Percentiles rank a stretch among this genome's conserved stretches.
Evolutionary conservation across 2,113 vertebrate genomes (phyloP).

Genomic region (Pterocles orientalis): DNA sequence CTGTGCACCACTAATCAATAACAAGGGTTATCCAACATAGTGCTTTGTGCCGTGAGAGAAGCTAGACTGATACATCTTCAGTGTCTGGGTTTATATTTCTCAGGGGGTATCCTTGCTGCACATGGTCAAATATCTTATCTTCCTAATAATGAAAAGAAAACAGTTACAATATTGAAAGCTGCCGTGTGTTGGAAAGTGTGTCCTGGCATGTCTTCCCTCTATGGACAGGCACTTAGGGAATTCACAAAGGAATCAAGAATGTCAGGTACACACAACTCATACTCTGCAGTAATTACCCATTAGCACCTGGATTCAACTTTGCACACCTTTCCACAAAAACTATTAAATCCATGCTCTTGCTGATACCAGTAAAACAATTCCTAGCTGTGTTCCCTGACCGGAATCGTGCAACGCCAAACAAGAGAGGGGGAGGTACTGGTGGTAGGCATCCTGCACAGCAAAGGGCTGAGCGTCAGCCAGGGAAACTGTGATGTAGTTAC

Average conservation of each 20-base stretch:
- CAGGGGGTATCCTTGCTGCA: background rate
- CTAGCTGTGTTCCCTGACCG: background rate
- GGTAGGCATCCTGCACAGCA: background rate
- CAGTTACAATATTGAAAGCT: background rate
- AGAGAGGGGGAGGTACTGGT: fast-evolving
- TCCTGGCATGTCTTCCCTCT: background rate
- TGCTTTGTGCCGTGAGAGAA: background rate
- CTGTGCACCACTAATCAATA: fast-evolving
- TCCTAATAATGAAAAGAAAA: background rate
- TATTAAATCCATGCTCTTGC: fast-evolving
- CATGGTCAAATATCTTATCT: background rate
- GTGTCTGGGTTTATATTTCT: background rate
- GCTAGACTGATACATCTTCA: background rate
- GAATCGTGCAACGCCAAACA: fast-evolving
- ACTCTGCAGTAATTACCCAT: background rate
- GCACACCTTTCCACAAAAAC: background rate
- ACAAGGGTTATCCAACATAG: background rate
- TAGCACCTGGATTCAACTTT: background rate
- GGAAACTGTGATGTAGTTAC: background rate
- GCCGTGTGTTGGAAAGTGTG: background rate
- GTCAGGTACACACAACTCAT: fast-evolving
- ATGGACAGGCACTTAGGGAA: too few species aligned
- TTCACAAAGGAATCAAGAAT: background rate
- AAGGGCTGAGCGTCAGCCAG: background rate
- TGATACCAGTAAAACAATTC: background rate